Base-by-base conservation (phyloP, 1,140 invertebrate species). In the Radopholus similis region DNA sequence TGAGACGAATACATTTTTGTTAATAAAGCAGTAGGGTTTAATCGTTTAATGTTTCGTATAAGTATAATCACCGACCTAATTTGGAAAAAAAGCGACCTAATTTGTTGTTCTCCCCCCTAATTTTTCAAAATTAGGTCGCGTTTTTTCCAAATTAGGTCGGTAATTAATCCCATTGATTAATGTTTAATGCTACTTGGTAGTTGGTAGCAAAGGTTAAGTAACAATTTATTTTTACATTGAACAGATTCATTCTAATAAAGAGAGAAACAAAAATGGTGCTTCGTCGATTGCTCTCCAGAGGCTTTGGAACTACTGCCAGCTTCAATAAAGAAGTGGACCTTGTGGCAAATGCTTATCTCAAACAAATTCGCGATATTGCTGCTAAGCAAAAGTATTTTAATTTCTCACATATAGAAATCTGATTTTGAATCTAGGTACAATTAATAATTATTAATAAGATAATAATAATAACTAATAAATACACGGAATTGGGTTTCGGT, bases 341-440 rank as follows among this genome's bases (percentile, higher is more conserved):
- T 15, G 44, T 74, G 32, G 44, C 75, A n/a, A 44, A 66, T 28
- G 62, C 66, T 34, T 74, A 70, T 47, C 70, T 74, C n/a, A 77
- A 72, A 28, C 73, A 74, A 34, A 74, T 74, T 55, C 74, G 75
- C 23, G 73, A 77, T 32, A 42, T 74, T 42, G 64, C 73, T 55
- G 32, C 38, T 32, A 74, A 74, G 44, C 73, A 74, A 64, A 74
- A 77, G 74, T 73, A 18, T 38, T 37, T 23, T 38, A 37, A 11
- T 32, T 37, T 38, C 30, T 68, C 32, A n/a, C 47, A 9, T 64
- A 11, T 26, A 18, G n/a, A 21, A 64, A n/a, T n/a, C n/a, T n/a
- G 9, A 9, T 64, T 64, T 64, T 65, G 15, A 4, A 0, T 11
- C 23, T 60, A 5, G 49, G 13, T 32, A 28, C n/a, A n/a, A 54